phyloP scores from a whole-genome alignment of 2,797 vertebrate species.

The Gymnocypris eckloni region DNA sequence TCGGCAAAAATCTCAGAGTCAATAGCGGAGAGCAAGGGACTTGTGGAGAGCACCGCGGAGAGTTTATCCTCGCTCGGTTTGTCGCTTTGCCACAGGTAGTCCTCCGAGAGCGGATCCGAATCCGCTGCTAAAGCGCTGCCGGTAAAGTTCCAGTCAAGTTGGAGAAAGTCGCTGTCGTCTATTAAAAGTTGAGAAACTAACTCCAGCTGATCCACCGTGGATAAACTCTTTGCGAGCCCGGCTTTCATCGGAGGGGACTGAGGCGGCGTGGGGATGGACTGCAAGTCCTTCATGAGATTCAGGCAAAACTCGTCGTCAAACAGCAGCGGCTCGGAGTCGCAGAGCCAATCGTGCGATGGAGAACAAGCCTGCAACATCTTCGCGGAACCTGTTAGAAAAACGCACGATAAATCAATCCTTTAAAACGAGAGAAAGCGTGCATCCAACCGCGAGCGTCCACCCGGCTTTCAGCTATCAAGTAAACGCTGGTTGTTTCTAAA shows the following conservation, averaged over 20 bases:
- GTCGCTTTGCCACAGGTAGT: constrained; percentile 75
- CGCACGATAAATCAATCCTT: constrained; percentile 40
- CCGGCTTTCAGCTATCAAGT: background rate
- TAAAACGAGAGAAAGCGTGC: background rate
- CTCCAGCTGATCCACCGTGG: constrained; percentile 81
- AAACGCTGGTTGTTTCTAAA: background rate
- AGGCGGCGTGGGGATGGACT: constrained; percentile 77
- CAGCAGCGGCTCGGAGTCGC: constrained; percentile 75
- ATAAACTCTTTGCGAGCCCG: constrained; percentile 70
- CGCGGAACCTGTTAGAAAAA: constrained; percentile 36
- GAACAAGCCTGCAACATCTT: constrained; percentile 79
- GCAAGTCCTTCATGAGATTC: constrained; percentile 78
- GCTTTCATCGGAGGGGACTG: constrained; percentile 78
- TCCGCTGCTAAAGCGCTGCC: background rate
- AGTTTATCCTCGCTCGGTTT: constrained; percentile 74
- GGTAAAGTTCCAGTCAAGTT: constrained; percentile 75
- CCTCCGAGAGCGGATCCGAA: constrained; percentile 62
- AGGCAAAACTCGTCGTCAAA: constrained; percentile 82
- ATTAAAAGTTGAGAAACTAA: constrained; percentile 80
- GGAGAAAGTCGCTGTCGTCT: constrained; percentile 77
- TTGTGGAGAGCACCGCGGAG: constrained; percentile 73
- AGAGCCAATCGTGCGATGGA: constrained; percentile 79
- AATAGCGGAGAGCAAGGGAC: constrained; percentile 80
- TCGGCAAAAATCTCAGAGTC: constrained; percentile 81
- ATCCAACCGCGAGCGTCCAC: constrained; percentile 1